Base-by-base conservation (phyloP, 2,797 vertebrate species). In the Anabacerthia variegaticeps region DNA sequence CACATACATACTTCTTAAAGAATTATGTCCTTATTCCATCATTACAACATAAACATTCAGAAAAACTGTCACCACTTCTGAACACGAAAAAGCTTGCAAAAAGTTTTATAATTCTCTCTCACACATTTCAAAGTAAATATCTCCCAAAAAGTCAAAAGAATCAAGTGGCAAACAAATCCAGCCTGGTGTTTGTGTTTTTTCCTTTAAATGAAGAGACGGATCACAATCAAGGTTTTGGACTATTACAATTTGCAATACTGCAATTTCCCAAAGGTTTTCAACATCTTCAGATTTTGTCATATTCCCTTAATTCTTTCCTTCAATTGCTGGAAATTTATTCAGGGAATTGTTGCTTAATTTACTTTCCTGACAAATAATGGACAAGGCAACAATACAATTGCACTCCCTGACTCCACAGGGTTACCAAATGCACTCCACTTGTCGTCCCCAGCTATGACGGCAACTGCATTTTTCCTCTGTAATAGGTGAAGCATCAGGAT, bases 301-400 rank as follows among this genome's bases (percentile, higher is more conserved):
- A 84, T 62, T 81, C 48, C 19, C 54, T 82, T 85, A 80, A 92
- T 83, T 92, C 52, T 78, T 95, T 85, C 41, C 87, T 69, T 66
- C 44, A 76, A 72, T 92, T 62, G 15, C 27, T 90, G 24, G 46
- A 91, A 95, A 95, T 67, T 77, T 61, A 82, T 91, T 91, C 67
- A 86, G 44, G 48, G 37, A 93, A 75, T 14, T 39, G 39, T 95
- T 82, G 49, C 4, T 92, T 80, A 88, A 88, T 88, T 95, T 95
- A 84, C 73, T 91, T 80, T 88, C 34, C 34, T 71, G 67, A 65
- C 7, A 93, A 95, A 92, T 51, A 94, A 69, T 24, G 68, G 58
- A 62, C 13, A 67, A 88, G 39, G 2, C 26, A 92, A 46, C 51
- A 87, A 68, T 32, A 44, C 11, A 46, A 12, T 34, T 86, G 43